Percentiles rank a stretch among this genome's conserved stretches.
These are phyloP conservation scores for Pantherophis vulpinus DNA, from an alignment of 2,797 vertebrate genomes.

Conservation along the genomic window DNA sequence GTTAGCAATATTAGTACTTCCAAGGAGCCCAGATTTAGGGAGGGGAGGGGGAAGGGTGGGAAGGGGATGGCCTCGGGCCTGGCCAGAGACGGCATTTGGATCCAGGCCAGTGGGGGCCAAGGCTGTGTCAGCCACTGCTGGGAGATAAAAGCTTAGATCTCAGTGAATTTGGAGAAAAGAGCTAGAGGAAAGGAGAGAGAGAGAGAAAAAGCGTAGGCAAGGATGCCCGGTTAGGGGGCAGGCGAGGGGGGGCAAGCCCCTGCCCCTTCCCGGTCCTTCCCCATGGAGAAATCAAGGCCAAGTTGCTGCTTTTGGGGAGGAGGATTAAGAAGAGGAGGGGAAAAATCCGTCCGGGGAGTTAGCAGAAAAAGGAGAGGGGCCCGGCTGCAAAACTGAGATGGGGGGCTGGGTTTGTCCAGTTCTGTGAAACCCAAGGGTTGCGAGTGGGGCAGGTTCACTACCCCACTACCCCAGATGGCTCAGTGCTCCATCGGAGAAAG, in stretches of 20 bases:
- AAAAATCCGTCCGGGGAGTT: not conserved
- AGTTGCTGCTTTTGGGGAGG: not conserved
- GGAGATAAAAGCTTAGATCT: not conserved
- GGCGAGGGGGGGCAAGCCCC: not conserved
- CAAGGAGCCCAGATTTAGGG: slow-evolving; percentile 7
- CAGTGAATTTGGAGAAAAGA: not conserved
- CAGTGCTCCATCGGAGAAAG: accelerated
- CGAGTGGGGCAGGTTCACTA: not conserved
- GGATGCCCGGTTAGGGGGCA: not conserved
- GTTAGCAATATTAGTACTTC: slow-evolving; percentile 63
- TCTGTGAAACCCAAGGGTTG: slow-evolving; percentile 19
- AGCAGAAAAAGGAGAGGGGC: not conserved
- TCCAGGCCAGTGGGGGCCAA: not conserved
- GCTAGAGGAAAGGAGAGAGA: not conserved
- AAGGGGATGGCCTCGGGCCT: not conserved
- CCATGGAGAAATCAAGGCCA: not conserved
- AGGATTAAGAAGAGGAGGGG: not conserved
- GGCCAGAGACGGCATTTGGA: not conserved
- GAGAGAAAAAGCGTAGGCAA: not conserved
- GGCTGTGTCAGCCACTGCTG: not conserved
- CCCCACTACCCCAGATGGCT: not conserved
- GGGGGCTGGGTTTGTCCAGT: not conserved
- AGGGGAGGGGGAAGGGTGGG: not conserved
- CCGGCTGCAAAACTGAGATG: no score
- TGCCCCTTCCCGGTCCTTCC: not conserved